Evolutionary conservation across 2,113 vertebrate genomes (phyloP).

Genomic region (Rafetus swinhoei): DNA sequence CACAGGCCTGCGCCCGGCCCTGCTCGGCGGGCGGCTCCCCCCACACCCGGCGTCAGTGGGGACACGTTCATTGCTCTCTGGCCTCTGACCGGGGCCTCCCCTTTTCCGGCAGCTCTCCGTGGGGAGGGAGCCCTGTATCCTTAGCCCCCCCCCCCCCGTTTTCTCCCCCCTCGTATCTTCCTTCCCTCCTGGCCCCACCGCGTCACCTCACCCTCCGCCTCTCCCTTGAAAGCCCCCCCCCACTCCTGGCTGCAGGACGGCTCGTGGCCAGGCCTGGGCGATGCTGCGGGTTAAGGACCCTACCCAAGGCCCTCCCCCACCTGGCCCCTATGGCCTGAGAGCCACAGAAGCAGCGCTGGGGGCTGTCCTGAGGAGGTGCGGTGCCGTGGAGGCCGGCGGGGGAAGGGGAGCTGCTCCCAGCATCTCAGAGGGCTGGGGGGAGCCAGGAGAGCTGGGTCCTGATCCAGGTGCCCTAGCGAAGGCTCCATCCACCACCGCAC

Average conservation of each 20-base stretch:
- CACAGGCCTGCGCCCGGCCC: neutral
- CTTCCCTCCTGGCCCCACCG: neutral
- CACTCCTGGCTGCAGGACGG: neutral
- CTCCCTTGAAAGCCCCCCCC: neutral
- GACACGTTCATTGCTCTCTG: neutral
- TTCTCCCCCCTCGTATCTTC: neutral
- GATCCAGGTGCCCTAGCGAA: neutral
- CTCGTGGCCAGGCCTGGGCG: constrained; percentile 42
- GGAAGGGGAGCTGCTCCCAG: neutral
- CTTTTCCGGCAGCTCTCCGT: neutral
- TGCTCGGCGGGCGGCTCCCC: neutral
- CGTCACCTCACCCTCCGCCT: neutral
- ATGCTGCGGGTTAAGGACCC: constrained; percentile 21
- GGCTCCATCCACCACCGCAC: neutral
- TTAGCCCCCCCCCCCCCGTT: neutral
- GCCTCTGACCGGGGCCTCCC: neutral
- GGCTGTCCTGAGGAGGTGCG: neutral
- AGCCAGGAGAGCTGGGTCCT: neutral
- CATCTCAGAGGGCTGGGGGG: neutral
- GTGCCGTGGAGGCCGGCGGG: too few species aligned
- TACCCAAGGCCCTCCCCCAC: constrained; percentile 7
- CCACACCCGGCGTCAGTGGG: neutral
- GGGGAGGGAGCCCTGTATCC: neutral
- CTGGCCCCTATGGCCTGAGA: constrained; percentile 32
- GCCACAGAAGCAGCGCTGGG: neutral